Conservation (phyloP, 2,113 vertebrate genomes). For the Raja brachyura region DNA sequence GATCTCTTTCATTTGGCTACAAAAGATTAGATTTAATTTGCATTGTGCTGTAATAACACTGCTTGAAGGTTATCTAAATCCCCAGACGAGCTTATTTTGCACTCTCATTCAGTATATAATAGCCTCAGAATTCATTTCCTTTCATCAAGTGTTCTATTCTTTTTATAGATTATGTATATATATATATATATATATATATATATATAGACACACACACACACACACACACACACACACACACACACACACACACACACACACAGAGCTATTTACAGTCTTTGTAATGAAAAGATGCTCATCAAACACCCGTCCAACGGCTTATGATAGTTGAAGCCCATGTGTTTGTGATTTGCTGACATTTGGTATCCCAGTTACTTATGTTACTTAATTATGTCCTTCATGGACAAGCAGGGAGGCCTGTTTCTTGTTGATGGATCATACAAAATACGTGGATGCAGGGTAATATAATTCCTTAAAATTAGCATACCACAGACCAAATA, state of each 20-base stretch:
- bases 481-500: background rate
- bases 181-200: background rate
- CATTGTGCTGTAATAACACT: background rate
- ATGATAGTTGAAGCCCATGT: background rate
- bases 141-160: background rate
- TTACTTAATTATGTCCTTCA: background rate
- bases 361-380: constrained; percentile 15
- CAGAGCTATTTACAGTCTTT: too few species aligned
- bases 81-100: background rate
- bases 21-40: constrained; percentile 21
- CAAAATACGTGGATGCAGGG: background rate
- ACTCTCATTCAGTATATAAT: background rate
- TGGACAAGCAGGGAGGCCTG: background rate
- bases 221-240: too few species aligned
- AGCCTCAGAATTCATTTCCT: background rate
- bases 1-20: background rate
- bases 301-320: background rate
- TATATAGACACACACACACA: too few species aligned
- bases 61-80: background rate
- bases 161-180: background rate
- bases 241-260: too few species aligned
- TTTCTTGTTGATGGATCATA: background rate
- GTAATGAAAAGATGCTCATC: too few species aligned
- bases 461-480: background rate
- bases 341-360: constrained; percentile 35